phyloP scores from a whole-genome alignment of 2,888 invertebrate species.

The Plagodis pulveraria region DNA sequence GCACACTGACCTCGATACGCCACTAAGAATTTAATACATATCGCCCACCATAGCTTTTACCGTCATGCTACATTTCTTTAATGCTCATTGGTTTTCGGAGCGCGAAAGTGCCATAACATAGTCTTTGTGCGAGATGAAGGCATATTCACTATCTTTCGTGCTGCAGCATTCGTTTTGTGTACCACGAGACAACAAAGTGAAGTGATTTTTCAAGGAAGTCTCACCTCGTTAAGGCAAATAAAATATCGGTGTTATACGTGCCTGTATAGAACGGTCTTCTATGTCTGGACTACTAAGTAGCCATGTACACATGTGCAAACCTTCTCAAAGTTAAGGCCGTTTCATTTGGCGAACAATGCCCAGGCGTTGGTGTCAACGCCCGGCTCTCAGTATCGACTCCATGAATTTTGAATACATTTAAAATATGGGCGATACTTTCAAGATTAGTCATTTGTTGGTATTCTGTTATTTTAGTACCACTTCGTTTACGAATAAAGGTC shows the following conservation, averaged over 20 bases:
- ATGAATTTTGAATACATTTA: constrained; percentile 47
- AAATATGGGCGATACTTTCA: constrained; percentile 50
- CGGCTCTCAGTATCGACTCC: constrained; percentile 41
- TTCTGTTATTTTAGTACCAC: constrained; percentile 28
- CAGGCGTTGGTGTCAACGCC: constrained; percentile 59
- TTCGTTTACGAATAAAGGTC: too few relatives aligned
- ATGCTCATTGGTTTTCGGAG: constrained; percentile 7
- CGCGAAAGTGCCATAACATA: neutral
- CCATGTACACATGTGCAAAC: constrained; percentile 11
- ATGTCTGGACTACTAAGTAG: constrained; percentile 14
- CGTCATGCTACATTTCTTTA: constrained; percentile 27
- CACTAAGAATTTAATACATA: constrained; percentile 55
- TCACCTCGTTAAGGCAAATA: constrained; percentile 21
- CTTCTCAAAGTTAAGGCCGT: constrained; percentile 31
- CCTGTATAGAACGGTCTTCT: neutral
- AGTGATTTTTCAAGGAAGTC: constrained; percentile 24
- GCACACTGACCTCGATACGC: constrained; percentile 75
- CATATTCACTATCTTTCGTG: constrained; percentile 6
- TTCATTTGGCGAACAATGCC: constrained; percentile 45
- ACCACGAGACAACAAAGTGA: constrained; percentile 15
- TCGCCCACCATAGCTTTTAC: constrained; percentile 45
- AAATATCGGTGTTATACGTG: neutral
- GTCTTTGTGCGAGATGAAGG: constrained; percentile 10
- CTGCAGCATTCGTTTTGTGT: constrained; percentile 10
- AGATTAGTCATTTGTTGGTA: constrained; percentile 51